phyloP scores from a whole-genome alignment of 2,888 invertebrate genomes.

The Cepaea hortensis region DNA sequence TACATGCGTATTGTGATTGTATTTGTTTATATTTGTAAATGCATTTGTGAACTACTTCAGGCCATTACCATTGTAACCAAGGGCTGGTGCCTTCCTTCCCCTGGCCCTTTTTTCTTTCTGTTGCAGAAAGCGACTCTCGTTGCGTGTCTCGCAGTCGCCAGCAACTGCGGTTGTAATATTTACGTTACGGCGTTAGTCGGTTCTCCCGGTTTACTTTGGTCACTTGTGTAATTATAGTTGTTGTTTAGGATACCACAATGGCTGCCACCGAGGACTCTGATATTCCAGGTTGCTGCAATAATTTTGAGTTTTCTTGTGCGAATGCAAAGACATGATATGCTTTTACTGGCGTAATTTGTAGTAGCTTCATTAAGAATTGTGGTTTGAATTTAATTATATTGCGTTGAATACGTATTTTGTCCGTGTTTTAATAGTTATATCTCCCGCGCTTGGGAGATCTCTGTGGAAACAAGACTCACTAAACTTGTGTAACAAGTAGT shows the following conservation, averaged over 20 bases:
- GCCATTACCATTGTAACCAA: too few relatives aligned
- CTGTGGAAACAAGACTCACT: slow-evolving; percentile 12
- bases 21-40: too few relatives aligned
- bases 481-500: too few relatives aligned
- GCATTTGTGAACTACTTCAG: too few relatives aligned
- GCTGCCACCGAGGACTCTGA: slow-evolving; percentile 72
- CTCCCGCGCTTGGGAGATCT: slow-evolving; percentile 37
- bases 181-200: neutral
- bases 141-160: too few relatives aligned
- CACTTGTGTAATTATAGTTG: slow-evolving; percentile 51
- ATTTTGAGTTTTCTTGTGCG: neutral
- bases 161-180: neutral
- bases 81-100: too few relatives aligned
- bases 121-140: too few relatives aligned
- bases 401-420: neutral
- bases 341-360: neutral
- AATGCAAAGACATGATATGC: neutral
- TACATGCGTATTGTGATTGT: too few relatives aligned
- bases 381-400: neutral
- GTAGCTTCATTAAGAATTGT: too few relatives aligned
- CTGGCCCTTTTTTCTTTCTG: too few relatives aligned
- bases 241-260: slow-evolving; percentile 73
- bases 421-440: too few relatives aligned
- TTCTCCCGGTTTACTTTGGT: neutral
- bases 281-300: slow-evolving; percentile 67